Evolutionary conservation across 1,140 invertebrate genomes (phyloP), one percentile per base, ranked within the genome.

Genomic region (Schlechtendalia chinensis): DNA sequence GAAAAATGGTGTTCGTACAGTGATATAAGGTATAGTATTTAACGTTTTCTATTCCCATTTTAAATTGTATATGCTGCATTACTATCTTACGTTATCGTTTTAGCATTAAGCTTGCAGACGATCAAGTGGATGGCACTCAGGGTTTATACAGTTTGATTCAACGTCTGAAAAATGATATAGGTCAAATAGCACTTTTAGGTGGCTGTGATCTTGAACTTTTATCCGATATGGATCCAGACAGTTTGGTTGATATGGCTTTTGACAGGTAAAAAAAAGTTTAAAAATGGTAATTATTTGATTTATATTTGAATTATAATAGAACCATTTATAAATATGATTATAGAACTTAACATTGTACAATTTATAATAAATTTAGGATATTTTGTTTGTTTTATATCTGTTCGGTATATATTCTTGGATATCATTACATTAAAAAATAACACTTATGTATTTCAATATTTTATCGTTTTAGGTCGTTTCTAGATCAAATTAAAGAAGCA

Each of bases 141-240:
- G 83, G 88, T 88, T 85, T 87, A 84, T 61, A 88, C 87, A 82
- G 89, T 83, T 85, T 85, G 84, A 85, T 94, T 11, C 91, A 91
- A 10, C 89, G 91, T 50, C 86, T 94, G 80, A 91, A 93, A 83
- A 90, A 91, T 58, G 93, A 94, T 85, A 87, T 93, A 16, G 92
- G 92, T 82, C 92, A 93, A 85, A 91, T 94, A 82, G 93, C 92
- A 17, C 85, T 94, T n/a, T 89, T 94, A 63, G 91, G 92, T 83
- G 93, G 91, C 74, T 90, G 91, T 67, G 93, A 94, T 82, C 86
- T 94, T 83, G 93, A 94, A 85, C 87, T 93, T 5, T 86, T 94
- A 8, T 93, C 92, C 82, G 93, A 94, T 84, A 94, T 94, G 93
- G 92, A 94, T 86, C 93, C 93, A 32, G 92, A 94, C 81, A 93